Conservation (phyloP, 2,113 vertebrate genomes). For the Pipra filicauda region DNA sequence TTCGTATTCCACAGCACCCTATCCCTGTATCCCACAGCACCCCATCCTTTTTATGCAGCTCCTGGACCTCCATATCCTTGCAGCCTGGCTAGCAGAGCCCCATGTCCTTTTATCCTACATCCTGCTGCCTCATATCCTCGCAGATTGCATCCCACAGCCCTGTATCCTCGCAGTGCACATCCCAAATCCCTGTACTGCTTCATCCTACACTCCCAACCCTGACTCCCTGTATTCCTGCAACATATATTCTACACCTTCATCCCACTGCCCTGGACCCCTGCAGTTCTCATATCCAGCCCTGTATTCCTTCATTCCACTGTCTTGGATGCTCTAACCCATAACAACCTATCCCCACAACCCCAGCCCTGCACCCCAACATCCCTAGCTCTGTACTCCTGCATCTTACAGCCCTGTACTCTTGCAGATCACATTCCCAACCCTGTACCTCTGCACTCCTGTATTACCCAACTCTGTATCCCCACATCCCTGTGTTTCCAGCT, state of each 20-base stretch:
- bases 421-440: not conserved
- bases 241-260: not conserved
- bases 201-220: not conserved
- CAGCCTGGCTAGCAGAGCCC: not conserved
- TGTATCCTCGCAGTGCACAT: not conserved
- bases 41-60: not conserved
- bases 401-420: too few relatives aligned
- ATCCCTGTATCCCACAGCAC: not conserved
- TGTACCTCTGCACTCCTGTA: too few relatives aligned
- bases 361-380: not conserved
- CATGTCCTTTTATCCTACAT: not conserved
- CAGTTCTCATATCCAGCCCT: accelerated
- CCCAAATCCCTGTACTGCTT: accelerated
- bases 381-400: not conserved
- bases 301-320: not conserved
- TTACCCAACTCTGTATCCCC: not conserved
- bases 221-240: not conserved
- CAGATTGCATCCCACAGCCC: not conserved
- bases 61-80: not conserved
- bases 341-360: accelerated
- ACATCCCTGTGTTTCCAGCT: not conserved
- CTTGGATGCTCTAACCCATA: not conserved
- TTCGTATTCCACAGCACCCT: not conserved
- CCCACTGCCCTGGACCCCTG: too few relatives aligned
- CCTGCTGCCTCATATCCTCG: not conserved